A percentile compares a stretch with the other conserved stretches of the same genome.
Conservation (phyloP, 2,888 invertebrate species). For the Pyrrhosoma nymphula region DNA sequence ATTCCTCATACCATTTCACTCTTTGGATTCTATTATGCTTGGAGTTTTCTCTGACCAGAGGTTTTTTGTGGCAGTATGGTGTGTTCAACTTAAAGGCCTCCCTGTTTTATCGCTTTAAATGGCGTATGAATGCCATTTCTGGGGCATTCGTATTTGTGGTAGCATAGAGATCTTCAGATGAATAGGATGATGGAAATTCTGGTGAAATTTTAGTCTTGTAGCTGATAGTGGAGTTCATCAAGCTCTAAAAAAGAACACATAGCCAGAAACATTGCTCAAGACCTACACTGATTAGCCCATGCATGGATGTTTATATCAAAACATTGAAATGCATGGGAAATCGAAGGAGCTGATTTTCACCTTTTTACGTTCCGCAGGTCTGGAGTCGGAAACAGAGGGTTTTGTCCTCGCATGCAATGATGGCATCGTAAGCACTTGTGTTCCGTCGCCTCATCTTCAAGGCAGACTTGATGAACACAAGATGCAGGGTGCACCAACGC, state of each 20-base stretch:
- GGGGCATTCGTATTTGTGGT: not conserved
- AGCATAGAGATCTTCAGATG: not conserved
- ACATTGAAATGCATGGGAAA: not conserved
- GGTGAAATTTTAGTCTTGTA: not conserved
- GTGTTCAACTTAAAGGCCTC: not conserved
- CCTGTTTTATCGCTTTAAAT: not conserved
- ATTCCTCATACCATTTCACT: not conserved
- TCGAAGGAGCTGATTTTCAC: not conserved
- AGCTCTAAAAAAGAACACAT: not conserved
- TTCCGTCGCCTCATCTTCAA: not conserved
- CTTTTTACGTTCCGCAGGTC: constrained; percentile 18
- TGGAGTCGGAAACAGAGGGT: constrained; percentile 11
- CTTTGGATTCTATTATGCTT: not conserved
- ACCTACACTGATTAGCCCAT: not conserved
- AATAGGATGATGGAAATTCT: not conserved
- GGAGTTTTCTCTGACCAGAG: not conserved
- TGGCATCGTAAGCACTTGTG: not conserved
- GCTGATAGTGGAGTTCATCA: not conserved
- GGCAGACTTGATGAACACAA: not conserved
- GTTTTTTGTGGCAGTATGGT: not conserved
- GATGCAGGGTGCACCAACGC: not conserved
- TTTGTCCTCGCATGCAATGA: constrained; percentile 7
- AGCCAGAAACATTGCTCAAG: not conserved
- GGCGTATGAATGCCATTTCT: not conserved
- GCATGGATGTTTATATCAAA: not conserved